phyloP scores from a whole-genome alignment of 2,113 vertebrate species.

The Diadophis punctatus region DNA sequence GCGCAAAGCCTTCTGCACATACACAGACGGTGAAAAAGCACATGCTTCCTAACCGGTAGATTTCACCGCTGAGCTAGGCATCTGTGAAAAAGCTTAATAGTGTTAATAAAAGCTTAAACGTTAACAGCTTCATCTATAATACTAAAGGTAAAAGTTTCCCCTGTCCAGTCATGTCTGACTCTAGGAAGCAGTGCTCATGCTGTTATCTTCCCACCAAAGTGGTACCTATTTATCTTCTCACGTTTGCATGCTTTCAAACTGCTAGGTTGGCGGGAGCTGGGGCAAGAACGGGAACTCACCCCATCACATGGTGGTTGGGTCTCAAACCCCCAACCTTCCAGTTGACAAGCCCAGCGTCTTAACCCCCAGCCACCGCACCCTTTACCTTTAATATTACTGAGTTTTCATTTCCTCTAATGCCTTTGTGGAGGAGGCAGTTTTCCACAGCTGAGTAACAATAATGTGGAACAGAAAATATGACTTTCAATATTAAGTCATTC shows the following conservation, averaged over 20 bases:
- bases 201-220: not conserved
- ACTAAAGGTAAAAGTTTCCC: not conserved
- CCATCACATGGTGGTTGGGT: not conserved
- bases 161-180: not conserved
- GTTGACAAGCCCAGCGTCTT: not conserved
- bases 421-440: not conserved
- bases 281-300: not conserved
- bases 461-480: not conserved
- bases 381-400: slow-evolving; percentile 26
- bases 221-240: not conserved
- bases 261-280: not conserved
- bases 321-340: not conserved
- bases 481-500: not conserved
- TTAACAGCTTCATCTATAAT: slow-evolving; percentile 31
- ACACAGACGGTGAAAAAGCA: no score
- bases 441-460: slow-evolving; percentile 19
- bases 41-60: no score
- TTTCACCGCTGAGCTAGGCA: no score
- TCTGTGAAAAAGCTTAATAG: slow-evolving; percentile 20
- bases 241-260: not conserved
- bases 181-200: not conserved
- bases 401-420: slow-evolving; percentile 2
- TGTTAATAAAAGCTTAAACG: not conserved
- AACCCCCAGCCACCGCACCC: not conserved
- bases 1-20: no score